Percentiles rank a stretch among this genome's conserved stretches.
Evolutionary conservation across 2,113 vertebrate species (phyloP).

Genomic region (Prietella phreatophila): DNA sequence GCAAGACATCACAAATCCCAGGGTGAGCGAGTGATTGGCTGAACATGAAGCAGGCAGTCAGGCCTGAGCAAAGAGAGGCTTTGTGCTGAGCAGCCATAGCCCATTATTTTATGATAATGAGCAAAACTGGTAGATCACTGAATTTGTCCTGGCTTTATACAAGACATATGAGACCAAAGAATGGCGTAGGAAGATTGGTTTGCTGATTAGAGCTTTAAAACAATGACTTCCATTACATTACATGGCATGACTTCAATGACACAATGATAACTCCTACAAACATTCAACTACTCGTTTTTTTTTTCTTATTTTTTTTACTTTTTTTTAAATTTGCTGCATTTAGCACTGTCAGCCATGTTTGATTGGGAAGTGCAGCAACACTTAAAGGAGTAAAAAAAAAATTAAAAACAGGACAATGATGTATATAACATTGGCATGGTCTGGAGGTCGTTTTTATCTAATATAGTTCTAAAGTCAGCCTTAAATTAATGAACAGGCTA

Average conservation of each 20-base stretch:
- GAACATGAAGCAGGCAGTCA: slow-evolving; percentile 39
- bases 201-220: slow-evolving; percentile 58
- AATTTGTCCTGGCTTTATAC: slow-evolving; percentile 52
- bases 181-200: slow-evolving; percentile 59
- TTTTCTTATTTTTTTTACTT: no score
- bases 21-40: slow-evolving; percentile 41
- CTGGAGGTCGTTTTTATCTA: neutral
- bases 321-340: neutral
- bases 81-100: slow-evolving; percentile 58
- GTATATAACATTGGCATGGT: neutral
- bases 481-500: neutral
- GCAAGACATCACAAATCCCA: slow-evolving; percentile 52
- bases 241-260: no score
- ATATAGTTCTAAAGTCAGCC: neutral
- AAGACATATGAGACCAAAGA: slow-evolving; percentile 48
- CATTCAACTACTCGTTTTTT: no score
- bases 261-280: no score
- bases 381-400: neutral
- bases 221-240: slow-evolving; percentile 46
- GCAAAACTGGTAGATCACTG: slow-evolving; percentile 55
- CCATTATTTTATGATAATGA: slow-evolving; percentile 77
- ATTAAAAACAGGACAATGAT: neutral
- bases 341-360: neutral
- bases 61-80: slow-evolving; percentile 39
- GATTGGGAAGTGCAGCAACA: neutral